Evolutionary conservation across 2,888 invertebrate genomes (phyloP).

Genomic region (Drosophila anceps): DNA sequence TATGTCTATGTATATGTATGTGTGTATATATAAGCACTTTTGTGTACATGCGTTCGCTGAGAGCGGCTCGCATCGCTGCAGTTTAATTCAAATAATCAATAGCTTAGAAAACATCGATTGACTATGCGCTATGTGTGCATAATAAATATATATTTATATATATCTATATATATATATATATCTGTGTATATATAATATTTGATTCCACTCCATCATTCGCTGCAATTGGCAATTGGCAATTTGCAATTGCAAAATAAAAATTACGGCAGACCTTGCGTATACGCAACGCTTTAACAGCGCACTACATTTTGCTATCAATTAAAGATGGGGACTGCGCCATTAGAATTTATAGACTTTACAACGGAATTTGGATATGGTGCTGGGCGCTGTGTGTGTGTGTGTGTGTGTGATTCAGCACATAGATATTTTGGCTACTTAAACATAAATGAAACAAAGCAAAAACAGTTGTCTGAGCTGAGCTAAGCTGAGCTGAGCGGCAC

Average conservation of each 20-base stretch:
- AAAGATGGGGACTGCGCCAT: background rate
- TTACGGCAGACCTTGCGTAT: conserved; percentile 28
- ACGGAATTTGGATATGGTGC: no score
- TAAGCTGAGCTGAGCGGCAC: background rate
- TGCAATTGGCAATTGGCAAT: conserved; percentile 24
- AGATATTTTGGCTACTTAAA: background rate
- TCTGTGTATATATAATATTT: background rate
- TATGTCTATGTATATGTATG: no score
- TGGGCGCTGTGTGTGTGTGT: no score
- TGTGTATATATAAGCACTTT: background rate
- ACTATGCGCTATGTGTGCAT: background rate
- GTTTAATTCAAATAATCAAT: conserved; percentile 62
- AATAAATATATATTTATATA: background rate
- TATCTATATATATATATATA: background rate
- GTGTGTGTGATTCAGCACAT: conserved; percentile 21
- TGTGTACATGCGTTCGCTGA: conserved; percentile 30
- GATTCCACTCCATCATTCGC: background rate
- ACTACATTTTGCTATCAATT: conserved; percentile 2
- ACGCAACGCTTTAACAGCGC: conserved; percentile 13
- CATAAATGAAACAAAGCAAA: background rate
- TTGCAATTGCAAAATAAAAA: background rate
- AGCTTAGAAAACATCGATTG: conserved; percentile 14
- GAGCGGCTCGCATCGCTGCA: conserved; percentile 49
- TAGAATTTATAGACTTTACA: background rate
- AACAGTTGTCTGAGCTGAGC: conserved; percentile 1